Conservation (phyloP, 2,888 invertebrate genomes). For the Alloplasta piceator region DNA sequence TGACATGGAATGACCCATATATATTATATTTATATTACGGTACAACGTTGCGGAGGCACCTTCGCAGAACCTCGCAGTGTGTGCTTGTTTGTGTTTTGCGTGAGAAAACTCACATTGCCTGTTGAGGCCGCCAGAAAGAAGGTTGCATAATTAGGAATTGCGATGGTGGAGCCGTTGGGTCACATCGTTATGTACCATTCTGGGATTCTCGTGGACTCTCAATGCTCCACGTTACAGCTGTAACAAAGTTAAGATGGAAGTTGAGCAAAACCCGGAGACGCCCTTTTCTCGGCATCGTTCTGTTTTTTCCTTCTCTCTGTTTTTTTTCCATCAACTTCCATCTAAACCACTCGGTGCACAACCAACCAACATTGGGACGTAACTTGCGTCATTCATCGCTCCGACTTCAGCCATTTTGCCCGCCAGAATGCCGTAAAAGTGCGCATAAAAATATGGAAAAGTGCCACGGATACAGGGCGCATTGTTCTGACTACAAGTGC, state of each 20-base stretch:
- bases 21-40: background rate
- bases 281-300: constrained; percentile 59
- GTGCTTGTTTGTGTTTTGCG: constrained; percentile 70
- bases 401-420: too few species aligned
- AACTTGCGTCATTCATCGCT: too few species aligned
- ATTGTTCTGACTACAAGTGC: background rate
- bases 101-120: constrained; percentile 76
- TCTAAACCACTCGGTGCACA: too few species aligned
- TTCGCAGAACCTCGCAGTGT: constrained; percentile 43
- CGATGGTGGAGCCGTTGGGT: constrained; percentile 69
- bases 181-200: constrained; percentile 61
- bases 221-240: background rate
- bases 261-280: constrained; percentile 57
- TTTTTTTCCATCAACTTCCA: too few species aligned
- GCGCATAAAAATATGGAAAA: too few species aligned
- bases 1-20: background rate
- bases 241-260: constrained; percentile 36
- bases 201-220: constrained; percentile 39
- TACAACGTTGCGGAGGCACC: constrained; percentile 18
- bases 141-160: constrained; percentile 80
- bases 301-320: background rate
- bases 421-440: too few species aligned
- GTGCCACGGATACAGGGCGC: too few species aligned
- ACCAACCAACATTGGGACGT: too few species aligned
- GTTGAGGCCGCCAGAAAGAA: constrained; percentile 66